These are phyloP conservation scores for Protodeltote pygarga DNA, from an alignment of 2,888 invertebrate species.

Conservation along the genomic window DNA sequence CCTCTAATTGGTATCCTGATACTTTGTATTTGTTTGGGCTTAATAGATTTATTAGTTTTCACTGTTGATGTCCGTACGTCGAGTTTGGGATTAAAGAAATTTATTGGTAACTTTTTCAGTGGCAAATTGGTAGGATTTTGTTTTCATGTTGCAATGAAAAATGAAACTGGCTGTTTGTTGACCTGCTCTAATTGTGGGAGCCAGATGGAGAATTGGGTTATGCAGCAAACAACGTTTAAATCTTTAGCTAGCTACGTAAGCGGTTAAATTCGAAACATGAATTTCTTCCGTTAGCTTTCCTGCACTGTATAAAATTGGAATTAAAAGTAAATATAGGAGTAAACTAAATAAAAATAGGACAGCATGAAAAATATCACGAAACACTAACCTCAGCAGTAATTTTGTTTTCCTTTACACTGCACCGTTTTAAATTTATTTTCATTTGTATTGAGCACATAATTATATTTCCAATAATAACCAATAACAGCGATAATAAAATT, in stretches of 20 bases:
- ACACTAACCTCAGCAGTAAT: no score
- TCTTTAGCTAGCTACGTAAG: slow-evolving; percentile 10
- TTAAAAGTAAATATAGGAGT: no score
- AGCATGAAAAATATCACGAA: no score
- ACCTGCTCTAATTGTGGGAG: slow-evolving; percentile 38
- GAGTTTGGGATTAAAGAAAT: slow-evolving; percentile 30
- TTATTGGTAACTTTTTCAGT: slow-evolving; percentile 27
- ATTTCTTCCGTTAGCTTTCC: not conserved
- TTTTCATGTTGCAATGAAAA: slow-evolving; percentile 26
- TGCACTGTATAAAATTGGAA: no score
- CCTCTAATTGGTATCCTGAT: slow-evolving; percentile 46
- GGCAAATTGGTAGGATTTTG: slow-evolving; percentile 29
- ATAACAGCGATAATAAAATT: no score
- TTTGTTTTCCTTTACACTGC: no score
- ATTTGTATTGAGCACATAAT: no score
- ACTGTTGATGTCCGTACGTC: slow-evolving; percentile 16
- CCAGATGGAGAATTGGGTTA: slow-evolving; percentile 40
- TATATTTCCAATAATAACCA: no score
- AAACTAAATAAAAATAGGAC: no score
- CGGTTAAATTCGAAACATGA: not conserved
- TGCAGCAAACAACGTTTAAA: slow-evolving; percentile 19
- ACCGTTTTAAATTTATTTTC: no score
- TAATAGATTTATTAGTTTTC: slow-evolving; percentile 47
- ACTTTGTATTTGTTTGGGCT: slow-evolving; percentile 48
- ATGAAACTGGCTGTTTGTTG: slow-evolving; percentile 37